Evolutionary conservation across 2,113 vertebrate genomes (phyloP).

Genomic region (Crotalus helleri): DNA sequence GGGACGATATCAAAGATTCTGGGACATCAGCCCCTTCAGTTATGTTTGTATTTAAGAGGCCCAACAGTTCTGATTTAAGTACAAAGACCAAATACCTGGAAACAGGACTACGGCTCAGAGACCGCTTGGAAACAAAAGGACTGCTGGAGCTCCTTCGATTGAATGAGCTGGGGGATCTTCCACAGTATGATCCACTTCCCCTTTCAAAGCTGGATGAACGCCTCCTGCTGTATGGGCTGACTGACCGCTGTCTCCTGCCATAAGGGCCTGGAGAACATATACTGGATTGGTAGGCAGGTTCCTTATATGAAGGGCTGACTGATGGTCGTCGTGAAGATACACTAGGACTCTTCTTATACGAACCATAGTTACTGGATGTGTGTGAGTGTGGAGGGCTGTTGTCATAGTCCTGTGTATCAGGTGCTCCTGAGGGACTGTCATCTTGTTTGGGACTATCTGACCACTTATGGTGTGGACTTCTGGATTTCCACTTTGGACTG

Average conservation of each 20-base stretch:
- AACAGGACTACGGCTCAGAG: constrained; percentile 90
- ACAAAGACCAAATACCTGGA: no score
- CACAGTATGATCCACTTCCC: constrained; percentile 83
- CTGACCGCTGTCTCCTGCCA: constrained; percentile 84
- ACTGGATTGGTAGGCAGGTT: constrained; percentile 77
- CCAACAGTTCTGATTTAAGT: no score
- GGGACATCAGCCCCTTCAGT: neutral
- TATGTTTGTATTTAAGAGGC: neutral
- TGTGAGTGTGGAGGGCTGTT: constrained; percentile 78
- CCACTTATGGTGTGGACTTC: constrained; percentile 83
- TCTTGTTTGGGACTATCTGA: constrained; percentile 79
- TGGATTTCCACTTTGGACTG: constrained; percentile 75
- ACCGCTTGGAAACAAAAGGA: constrained; percentile 86
- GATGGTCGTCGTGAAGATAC: constrained; percentile 71
- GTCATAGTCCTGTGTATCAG: constrained; percentile 80
- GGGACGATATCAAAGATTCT: no score
- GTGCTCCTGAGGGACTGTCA: constrained; percentile 82
- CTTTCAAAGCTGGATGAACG: constrained; percentile 94
- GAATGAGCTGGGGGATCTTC: constrained; percentile 78
- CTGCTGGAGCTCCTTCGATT: constrained; percentile 85
- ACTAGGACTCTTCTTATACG: constrained; percentile 74
- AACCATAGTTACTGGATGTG: constrained; percentile 74
- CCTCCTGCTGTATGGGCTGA: constrained; percentile 81
- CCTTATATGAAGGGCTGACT: constrained; percentile 86
- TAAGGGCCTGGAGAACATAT: constrained; percentile 76